Percentiles rank a stretch among this genome's conserved stretches.
phyloP scores from a whole-genome alignment of 2,888 invertebrate genomes.

The Archips crataeganus region DNA sequence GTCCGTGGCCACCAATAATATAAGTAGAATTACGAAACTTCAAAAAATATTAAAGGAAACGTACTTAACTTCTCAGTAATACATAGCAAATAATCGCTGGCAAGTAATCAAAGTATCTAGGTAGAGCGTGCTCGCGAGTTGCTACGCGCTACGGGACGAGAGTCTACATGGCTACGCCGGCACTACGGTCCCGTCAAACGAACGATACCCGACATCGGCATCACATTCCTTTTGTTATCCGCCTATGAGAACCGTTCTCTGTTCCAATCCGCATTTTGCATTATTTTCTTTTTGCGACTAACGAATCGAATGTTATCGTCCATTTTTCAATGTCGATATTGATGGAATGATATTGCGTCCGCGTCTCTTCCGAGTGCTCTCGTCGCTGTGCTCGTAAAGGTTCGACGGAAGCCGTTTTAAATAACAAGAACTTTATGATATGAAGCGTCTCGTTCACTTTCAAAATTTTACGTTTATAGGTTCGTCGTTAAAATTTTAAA shows the following conservation, averaged over 20 bases:
- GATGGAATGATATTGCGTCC: conserved; percentile 55
- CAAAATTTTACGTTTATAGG: neutral
- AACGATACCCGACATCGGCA: conserved; percentile 57
- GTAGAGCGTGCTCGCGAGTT: neutral
- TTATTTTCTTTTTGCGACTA: conserved; percentile 78
- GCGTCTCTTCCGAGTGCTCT: conserved; percentile 29
- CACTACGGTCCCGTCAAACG: conserved; percentile 65
- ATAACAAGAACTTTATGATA: conserved; percentile 16
- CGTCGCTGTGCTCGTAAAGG: conserved; percentile 15
- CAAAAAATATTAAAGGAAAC: too few species aligned
- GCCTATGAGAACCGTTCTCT: conserved; percentile 77
- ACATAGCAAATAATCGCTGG: neutral
- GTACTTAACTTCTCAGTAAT: too few species aligned
- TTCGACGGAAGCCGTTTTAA: conserved; percentile 21
- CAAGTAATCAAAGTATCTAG: neutral
- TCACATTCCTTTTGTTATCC: conserved; percentile 78
- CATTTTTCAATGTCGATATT: conserved; percentile 67
- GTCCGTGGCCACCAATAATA: too few species aligned
- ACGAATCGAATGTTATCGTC: conserved; percentile 79
- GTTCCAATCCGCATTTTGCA: conserved; percentile 74
- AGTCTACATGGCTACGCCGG: conserved; percentile 37
- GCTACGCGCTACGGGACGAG: conserved; percentile 20
- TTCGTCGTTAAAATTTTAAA: neutral
- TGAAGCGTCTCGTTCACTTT: neutral
- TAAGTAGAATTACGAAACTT: too few species aligned